Evolutionary conservation across 2,113 vertebrate genomes (phyloP).

Genomic region (Malurus alboscapulatus): DNA sequence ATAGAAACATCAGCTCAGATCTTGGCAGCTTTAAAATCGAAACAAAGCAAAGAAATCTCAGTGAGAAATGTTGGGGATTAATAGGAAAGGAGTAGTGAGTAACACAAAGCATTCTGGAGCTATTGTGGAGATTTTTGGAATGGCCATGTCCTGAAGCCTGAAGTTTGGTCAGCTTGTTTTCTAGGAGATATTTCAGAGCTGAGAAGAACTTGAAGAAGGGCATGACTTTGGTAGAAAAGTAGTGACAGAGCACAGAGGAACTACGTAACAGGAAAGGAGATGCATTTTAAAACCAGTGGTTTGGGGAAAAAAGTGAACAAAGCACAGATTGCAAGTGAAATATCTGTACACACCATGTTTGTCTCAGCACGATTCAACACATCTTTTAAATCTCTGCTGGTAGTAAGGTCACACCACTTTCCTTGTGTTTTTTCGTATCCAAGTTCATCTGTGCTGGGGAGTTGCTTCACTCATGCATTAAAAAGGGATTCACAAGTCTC

Average conservation of each 20-base stretch:
- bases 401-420: background rate
- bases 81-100: background rate
- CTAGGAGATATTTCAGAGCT: background rate
- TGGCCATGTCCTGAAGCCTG: background rate
- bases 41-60: background rate
- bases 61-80: background rate
- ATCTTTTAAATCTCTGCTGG: background rate
- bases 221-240: background rate
- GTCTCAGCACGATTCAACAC: background rate
- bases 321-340: background rate
- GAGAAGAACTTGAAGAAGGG: background rate
- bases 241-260: background rate
- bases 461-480: background rate
- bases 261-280: background rate
- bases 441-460: background rate
- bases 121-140: background rate
- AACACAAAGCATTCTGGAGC: background rate
- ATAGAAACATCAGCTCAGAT: background rate
- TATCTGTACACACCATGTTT: background rate
- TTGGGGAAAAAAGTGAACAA: background rate
- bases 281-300: rapidly evolving
- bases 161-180: background rate
- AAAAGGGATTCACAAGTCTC: background rate
- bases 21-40: background rate
- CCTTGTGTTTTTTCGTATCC: rapidly evolving